Conservation (phyloP, 2,888 invertebrate genomes). For the Chymomyza fuscimana region DNA sequence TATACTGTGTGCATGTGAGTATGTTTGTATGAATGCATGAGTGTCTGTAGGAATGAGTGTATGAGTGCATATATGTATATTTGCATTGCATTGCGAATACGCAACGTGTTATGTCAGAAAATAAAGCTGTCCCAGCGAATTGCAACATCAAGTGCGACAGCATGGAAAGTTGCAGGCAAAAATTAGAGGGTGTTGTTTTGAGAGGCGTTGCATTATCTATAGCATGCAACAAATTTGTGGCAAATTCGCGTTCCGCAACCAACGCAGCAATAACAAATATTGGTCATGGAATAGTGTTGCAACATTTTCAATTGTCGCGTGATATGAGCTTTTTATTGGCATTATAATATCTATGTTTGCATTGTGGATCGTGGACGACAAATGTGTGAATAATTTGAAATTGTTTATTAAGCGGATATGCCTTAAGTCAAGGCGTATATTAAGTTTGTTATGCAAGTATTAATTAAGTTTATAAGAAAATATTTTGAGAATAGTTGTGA, state of each 20-base stretch:
- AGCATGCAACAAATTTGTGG: slow-evolving; percentile 61
- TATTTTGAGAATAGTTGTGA: no score
- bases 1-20: slow-evolving; percentile 14
- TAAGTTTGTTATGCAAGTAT: no score
- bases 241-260: slow-evolving; percentile 47
- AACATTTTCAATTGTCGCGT: slow-evolving; percentile 59
- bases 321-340: slow-evolving; percentile 47
- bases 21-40: neutral
- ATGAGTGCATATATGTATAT: slow-evolving; percentile 4
- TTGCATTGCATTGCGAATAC: slow-evolving; percentile 52
- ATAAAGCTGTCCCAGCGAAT: slow-evolving; percentile 57
- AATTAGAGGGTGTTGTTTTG: neutral
- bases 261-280: slow-evolving; percentile 60
- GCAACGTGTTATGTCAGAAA: slow-evolving; percentile 36
- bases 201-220: neutral
- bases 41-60: no score
- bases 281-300: slow-evolving; percentile 55
- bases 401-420: no score
- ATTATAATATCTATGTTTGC: slow-evolving; percentile 25
- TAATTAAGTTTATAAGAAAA: no score
- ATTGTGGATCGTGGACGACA: no score
- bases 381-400: no score
- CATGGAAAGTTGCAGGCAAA: slow-evolving; percentile 10
- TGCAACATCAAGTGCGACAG: slow-evolving; percentile 63
- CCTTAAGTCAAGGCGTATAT: no score